Percentiles rank a stretch among this genome's conserved stretches.
Evolutionary conservation across 2,888 invertebrate genomes (phyloP).

Genomic region (Neoascia interrupta): DNA sequence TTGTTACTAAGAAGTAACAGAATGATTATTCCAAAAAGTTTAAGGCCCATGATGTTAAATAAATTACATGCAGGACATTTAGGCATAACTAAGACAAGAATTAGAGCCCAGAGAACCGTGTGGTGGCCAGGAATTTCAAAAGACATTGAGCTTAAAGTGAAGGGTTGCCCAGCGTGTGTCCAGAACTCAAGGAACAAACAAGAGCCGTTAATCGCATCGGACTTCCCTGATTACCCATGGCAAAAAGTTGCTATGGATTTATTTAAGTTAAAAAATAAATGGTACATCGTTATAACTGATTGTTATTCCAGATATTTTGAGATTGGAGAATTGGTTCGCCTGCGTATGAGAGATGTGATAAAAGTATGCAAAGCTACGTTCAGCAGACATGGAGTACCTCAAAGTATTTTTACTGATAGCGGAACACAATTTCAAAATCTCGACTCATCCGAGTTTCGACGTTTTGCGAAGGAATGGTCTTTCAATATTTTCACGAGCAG

Average conservation of each 20-base stretch:
- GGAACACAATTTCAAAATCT: conserved; percentile 4
- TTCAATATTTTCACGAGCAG: conserved; percentile 3
- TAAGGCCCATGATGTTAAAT: not conserved
- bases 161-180: conserved; percentile 1
- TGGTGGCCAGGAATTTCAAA: conserved; percentile 11
- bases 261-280: conserved; percentile 2
- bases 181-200: conserved; percentile 6
- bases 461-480: not conserved
- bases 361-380: not conserved
- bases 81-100: conserved; percentile 8
- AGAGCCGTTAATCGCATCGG: conserved; percentile 1
- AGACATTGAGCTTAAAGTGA: conserved; percentile 3
- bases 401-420: not conserved
- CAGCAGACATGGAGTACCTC: not conserved
- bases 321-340: not conserved
- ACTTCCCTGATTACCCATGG: conserved; percentile 5
- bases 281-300: conserved; percentile 7
- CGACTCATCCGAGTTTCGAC: not conserved
- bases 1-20: not conserved
- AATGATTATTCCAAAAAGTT: conserved; percentile 11
- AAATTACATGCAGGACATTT: conserved; percentile 9
- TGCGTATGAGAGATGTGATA: not conserved
- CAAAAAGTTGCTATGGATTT: conserved; percentile 10
- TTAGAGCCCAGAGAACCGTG: conserved; percentile 1
- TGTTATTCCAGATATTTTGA: not conserved